Conservation (phyloP, 2,888 invertebrate species). For the Epinotia ramella region DNA sequence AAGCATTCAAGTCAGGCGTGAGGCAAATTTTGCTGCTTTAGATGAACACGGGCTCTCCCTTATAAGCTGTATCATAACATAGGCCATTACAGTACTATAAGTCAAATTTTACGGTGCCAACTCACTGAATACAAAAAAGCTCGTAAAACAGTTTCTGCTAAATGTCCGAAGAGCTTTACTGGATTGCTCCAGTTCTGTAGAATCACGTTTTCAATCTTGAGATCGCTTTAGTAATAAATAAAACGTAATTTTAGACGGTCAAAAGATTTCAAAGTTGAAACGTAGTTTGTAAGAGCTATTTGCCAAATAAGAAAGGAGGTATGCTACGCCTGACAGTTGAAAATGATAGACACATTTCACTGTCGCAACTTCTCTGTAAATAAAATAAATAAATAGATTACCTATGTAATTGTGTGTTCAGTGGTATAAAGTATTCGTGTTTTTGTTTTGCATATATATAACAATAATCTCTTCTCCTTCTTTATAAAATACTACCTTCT, state of each 20-base stretch:
- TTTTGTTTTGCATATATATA: too few relatives aligned
- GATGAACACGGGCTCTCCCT: neutral
- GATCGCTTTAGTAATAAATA: neutral
- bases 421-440: too few relatives aligned
- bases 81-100: constrained; percentile 11
- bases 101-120: constrained; percentile 22
- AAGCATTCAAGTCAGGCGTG: constrained; percentile 33
- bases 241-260: neutral
- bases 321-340: neutral
- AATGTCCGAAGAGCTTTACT: constrained; percentile 13
- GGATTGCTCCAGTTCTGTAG: neutral
- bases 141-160: constrained; percentile 29
- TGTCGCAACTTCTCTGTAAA: neutral
- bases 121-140: constrained; percentile 32
- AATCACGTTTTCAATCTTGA: constrained; percentile 4
- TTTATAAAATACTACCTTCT: too few relatives aligned
- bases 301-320: neutral
- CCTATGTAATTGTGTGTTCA: neutral
- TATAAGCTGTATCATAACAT: constrained; percentile 1
- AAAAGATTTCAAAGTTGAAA: neutral
- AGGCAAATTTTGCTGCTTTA: neutral
- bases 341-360: constrained; percentile 10
- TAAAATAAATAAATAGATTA: neutral
- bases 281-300: neutral
- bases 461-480: too few relatives aligned